Conservation (phyloP, 1,140 invertebrate genomes). For the Reticulitermes speratus region DNA sequence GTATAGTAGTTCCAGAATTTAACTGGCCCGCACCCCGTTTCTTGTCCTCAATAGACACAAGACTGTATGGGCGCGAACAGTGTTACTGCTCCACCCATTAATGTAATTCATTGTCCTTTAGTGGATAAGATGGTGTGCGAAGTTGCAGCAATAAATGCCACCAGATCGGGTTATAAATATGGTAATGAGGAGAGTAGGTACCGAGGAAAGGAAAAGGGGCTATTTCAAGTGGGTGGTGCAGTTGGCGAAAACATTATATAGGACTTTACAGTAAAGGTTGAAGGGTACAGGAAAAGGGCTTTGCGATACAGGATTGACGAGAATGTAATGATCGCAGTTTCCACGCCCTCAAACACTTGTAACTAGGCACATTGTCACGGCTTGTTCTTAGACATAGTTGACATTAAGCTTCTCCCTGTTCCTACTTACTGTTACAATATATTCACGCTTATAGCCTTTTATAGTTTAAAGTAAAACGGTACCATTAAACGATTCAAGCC, state of each 20-base stretch:
- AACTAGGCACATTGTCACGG: background rate
- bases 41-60: background rate
- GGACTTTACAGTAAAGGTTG: background rate
- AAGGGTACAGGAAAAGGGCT: background rate
- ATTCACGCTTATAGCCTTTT: no score
- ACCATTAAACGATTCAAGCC: no score
- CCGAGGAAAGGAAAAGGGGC: background rate
- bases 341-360: background rate
- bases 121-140: slow-evolving; percentile 32
- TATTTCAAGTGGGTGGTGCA: background rate
- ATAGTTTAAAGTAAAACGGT: no score
- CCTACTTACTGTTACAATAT: no score
- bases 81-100: slow-evolving; percentile 39
- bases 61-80: background rate
- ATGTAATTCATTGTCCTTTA: slow-evolving; percentile 46
- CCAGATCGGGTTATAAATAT: slow-evolving; percentile 34
- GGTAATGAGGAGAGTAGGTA: slow-evolving; percentile 25
- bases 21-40: background rate
- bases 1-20: background rate
- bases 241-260: background rate
- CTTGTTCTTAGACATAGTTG: no score
- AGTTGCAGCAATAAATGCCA: slow-evolving; percentile 34
- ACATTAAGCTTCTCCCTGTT: no score
- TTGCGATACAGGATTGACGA: background rate
- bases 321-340: background rate